Base-by-base conservation (phyloP, 2,797 vertebrate species). In the Malurus splendens region DNA sequence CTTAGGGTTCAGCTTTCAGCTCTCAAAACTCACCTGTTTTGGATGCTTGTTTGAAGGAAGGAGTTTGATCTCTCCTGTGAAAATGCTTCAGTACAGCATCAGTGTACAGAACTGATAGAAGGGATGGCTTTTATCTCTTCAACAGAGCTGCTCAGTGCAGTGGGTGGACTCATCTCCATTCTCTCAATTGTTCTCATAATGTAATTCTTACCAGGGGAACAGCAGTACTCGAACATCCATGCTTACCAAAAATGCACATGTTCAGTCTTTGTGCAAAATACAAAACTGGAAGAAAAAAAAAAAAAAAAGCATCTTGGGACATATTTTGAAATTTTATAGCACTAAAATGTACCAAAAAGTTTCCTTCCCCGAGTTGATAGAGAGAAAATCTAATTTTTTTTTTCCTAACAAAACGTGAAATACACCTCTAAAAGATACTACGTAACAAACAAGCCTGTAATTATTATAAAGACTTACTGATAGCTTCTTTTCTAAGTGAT, bases 21-120 rank as follows among this genome's bases (percentile, higher is more conserved):
- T 82, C 41, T 60, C n/a, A 79, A 77, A 88, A 65, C 10, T 27
- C 8, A 0, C 7, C 6, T 64, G 71, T 36, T 59, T 14, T 36
- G 5, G 9, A 82, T 54, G 3, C 2, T n/a, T 60, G 0, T 41
- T 70, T 48, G 7, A 56, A 85, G 20, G 10, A 20, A 15, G 55
- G 10, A 20, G 2, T 54, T 36, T 23, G n/a, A 33, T 67, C 28
- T 8, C 10, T 47, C 3, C 20, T 48, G 3, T 30, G 15, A 32
- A 77, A 85, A 2, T 44, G 27, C 12, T 67, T 25, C 71, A 33
- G 51, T 4, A 1, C 24, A 24, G 10, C 10, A 18, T 4, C 19
- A 18, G 1, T 3, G 2, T 9, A 14, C 4, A 27, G 9, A 66
- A 72, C 1, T 42, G 22, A 44, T 33, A 6, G 6, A 50, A 41